Evolutionary conservation across 2,113 vertebrate species (phyloP).

Genomic region (Chauna torquata): DNA sequence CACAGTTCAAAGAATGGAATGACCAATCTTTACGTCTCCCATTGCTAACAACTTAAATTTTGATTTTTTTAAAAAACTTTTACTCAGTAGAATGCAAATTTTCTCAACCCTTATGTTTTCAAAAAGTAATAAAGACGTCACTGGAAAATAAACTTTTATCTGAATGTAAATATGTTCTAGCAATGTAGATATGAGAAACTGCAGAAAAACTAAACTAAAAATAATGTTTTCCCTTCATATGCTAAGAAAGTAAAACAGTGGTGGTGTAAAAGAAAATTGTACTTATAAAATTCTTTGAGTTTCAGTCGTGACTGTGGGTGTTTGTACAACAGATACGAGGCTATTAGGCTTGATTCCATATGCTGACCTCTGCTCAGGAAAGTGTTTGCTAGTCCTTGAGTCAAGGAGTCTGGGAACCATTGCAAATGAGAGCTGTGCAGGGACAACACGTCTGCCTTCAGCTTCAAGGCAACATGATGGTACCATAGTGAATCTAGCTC

Average conservation of each 20-base stretch:
- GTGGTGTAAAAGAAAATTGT: neutral
- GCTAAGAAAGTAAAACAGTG: neutral
- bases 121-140: neutral
- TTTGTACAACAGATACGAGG: accelerated
- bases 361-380: neutral
- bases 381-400: neutral
- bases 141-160: neutral
- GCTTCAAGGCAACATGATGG: neutral
- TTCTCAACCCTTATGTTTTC: neutral
- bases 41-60: neutral
- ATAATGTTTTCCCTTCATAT: neutral
- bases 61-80: neutral
- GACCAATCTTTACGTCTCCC: neutral
- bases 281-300: neutral
- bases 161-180: neutral
- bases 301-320: neutral
- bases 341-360: neutral
- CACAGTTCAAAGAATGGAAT: neutral
- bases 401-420: neutral
- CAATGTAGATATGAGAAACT: neutral
- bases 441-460: neutral
- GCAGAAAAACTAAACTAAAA: neutral
- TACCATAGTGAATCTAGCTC: neutral
- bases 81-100: neutral
- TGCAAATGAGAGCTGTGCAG: neutral